Evolutionary conservation across 1,140 invertebrate species (phyloP).

Genomic region (Scaptomyza montana): DNA sequence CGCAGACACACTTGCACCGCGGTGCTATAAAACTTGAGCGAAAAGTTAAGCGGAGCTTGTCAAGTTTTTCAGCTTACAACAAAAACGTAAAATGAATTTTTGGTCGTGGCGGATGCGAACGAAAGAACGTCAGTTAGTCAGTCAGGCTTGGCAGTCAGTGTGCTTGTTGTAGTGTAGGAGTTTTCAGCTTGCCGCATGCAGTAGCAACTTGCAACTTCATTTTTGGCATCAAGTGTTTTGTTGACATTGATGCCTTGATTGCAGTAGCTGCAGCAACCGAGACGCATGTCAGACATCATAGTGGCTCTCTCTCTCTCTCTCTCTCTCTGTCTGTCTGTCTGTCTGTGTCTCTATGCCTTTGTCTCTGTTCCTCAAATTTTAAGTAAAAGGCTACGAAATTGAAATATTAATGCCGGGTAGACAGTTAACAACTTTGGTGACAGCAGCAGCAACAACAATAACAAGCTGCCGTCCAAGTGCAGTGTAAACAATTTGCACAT

Average conservation of each 20-base stretch:
- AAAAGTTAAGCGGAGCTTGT: conserved; percentile 40
- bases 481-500: conserved; percentile 62
- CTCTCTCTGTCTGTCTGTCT: no score
- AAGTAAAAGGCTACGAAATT: conserved; percentile 33
- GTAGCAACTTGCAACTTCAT: conserved; percentile 18
- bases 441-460: conserved; percentile 4
- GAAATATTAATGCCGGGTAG: conserved; percentile 39
- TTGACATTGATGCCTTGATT: conserved; percentile 57
- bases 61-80: conserved; percentile 32
- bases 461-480: conserved; percentile 46
- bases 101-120: conserved; percentile 8
- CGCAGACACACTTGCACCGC: neutral
- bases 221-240: conserved; percentile 41
- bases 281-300: neutral
- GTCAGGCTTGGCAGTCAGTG: neutral
- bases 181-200: conserved; percentile 6
- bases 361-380: neutral
- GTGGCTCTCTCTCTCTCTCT: neutral
- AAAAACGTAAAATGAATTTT: conserved; percentile 36
- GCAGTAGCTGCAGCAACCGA: conserved; percentile 22
- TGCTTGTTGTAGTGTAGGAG: no score
- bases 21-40: conserved; percentile 25
- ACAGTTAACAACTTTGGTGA: conserved; percentile 19
- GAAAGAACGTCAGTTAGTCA: neutral
- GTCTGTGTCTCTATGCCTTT: no score